A percentile compares a stretch with the other conserved stretches of the same genome.
phyloP scores from a whole-genome alignment of 2,113 vertebrate species.

The Malaclemys terrapin region DNA sequence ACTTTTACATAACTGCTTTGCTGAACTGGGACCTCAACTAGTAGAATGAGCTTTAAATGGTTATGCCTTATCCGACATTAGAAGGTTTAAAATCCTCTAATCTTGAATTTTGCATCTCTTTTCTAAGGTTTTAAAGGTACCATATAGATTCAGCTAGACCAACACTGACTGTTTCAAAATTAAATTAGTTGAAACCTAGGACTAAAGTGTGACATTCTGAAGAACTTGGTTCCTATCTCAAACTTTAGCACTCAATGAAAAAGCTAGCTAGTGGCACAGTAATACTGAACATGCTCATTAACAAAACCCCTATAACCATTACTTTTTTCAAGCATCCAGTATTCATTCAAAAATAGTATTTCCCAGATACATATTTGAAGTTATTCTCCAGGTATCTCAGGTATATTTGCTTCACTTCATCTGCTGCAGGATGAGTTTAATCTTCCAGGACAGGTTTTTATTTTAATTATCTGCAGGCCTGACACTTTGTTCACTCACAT shows the following conservation, averaged over 20 bases:
- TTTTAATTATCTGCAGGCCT: neutral
- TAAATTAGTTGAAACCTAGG: neutral
- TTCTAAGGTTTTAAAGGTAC: neutral
- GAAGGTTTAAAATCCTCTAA: neutral
- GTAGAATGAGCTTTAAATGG: neutral
- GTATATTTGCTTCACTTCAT: neutral
- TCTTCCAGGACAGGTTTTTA: neutral
- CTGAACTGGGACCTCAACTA: neutral
- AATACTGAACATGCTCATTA: neutral
- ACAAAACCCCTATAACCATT: neutral
- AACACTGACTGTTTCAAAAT: neutral
- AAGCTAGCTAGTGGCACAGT: neutral
- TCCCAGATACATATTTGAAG: neutral
- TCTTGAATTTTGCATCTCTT: neutral
- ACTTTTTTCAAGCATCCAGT: neutral
- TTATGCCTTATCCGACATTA: neutral
- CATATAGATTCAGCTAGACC: neutral
- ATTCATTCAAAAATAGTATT: neutral
- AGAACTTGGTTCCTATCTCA: neutral
- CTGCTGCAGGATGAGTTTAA: neutral
- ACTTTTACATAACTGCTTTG: neutral
- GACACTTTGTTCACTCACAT: neutral
- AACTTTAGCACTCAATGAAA: neutral
- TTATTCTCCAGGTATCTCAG: neutral
- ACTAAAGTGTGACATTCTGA: neutral